Evolutionary conservation across 2,113 vertebrate genomes (phyloP).

Genomic region (Oceanites oceanicus): DNA sequence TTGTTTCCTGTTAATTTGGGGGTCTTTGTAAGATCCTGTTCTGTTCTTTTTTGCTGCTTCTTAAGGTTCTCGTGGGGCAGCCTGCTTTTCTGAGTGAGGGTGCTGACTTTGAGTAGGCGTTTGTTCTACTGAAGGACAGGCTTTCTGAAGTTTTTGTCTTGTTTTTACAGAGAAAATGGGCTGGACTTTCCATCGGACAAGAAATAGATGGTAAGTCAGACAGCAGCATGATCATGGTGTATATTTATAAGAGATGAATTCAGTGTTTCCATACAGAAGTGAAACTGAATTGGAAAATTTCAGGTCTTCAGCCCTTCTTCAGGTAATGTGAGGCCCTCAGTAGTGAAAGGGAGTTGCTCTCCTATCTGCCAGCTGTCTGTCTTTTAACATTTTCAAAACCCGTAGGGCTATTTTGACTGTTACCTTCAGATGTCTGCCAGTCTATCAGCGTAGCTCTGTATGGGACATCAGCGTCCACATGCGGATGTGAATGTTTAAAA

Average conservation of each 20-base stretch:
- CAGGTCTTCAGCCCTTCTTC: not conserved
- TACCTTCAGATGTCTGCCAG: not conserved
- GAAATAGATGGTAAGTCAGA: constrained; percentile 88
- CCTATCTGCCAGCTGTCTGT: not conserved
- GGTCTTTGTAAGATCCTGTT: not conserved
- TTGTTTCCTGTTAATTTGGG: not conserved
- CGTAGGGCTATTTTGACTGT: not conserved
- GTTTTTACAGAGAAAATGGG: constrained; percentile 91
- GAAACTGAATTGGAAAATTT: not conserved
- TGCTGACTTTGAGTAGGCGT: not conserved
- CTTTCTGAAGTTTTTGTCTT: not conserved
- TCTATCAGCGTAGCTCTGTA: not conserved
- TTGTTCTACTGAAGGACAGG: not conserved
- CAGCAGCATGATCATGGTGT: rapidly evolving
- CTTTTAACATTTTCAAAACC: not conserved
- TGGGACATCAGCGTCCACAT: not conserved
- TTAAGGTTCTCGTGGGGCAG: rapidly evolving
- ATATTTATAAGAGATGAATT: not conserved
- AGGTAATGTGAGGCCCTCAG: rapidly evolving
- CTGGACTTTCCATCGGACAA: constrained; percentile 90
- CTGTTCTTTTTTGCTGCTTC: not conserved
- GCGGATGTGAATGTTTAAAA: not conserved
- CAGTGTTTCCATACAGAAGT: not conserved
- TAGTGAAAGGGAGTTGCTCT: not conserved
- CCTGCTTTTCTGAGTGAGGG: not conserved